Evolutionary conservation across 2,888 invertebrate species (phyloP).

Genomic region (Therioaphis trifolii): DNA sequence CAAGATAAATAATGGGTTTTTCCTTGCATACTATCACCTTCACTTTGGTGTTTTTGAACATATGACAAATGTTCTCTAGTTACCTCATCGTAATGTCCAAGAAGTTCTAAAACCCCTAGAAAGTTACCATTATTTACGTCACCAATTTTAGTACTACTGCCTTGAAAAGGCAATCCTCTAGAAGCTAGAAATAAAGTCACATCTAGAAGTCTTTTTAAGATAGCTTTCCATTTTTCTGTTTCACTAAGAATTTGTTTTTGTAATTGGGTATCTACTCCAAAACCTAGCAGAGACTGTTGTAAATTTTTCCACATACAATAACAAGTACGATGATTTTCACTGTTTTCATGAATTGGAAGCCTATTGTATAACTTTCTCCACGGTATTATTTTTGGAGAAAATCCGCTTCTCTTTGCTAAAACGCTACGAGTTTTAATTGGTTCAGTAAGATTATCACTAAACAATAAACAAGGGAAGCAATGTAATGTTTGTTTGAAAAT

Average conservation of each 20-base stretch:
- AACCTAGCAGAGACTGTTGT: conserved; percentile 47
- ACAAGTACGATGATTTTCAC: conserved; percentile 41
- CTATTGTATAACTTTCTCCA: conserved; percentile 56
- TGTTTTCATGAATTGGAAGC: conserved; percentile 54
- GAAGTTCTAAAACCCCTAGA: conserved; percentile 63
- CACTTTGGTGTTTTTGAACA: conserved; percentile 25
- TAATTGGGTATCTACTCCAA: conserved; percentile 25
- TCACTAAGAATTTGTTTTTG: conserved; percentile 28
- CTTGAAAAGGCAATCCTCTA: conserved; percentile 39
- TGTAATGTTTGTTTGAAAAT: conserved; percentile 42
- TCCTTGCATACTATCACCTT: conserved; percentile 33
- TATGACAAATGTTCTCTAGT: conserved; percentile 61
- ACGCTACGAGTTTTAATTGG: conserved; percentile 31
- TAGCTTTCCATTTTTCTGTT: conserved; percentile 51
- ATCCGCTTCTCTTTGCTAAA: conserved; percentile 48
- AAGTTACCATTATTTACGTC: conserved; percentile 61
- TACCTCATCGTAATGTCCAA: conserved; percentile 64
- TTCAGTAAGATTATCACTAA: conserved; percentile 30
- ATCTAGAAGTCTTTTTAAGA: conserved; percentile 41
- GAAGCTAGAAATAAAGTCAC: conserved; percentile 35
- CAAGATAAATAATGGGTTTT: conserved; percentile 51
- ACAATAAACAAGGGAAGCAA: conserved; percentile 58
- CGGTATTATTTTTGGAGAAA: conserved; percentile 38
- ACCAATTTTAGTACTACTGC: conserved; percentile 27
- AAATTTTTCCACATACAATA: conserved; percentile 56